Percentiles rank a stretch among this genome's conserved stretches.
These are phyloP conservation scores for Echiichthys vipera DNA, from an alignment of 2,797 vertebrate species.

Conservation along the genomic window DNA sequence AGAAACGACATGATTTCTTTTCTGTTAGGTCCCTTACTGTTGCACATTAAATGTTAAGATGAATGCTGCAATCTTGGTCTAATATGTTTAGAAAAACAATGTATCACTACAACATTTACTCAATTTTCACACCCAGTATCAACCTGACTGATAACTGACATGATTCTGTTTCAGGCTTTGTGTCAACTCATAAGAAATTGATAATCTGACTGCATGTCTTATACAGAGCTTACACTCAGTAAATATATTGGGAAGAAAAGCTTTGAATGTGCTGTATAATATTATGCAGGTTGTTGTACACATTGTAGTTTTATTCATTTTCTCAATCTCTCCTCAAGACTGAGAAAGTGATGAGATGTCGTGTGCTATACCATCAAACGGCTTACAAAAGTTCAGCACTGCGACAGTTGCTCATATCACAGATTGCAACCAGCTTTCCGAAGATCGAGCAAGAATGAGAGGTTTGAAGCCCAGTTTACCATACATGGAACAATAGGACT, in stretches of 20 bases:
- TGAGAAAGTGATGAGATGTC: conserved; percentile 21
- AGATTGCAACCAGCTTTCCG: conserved; percentile 43
- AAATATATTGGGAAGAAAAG: conserved; percentile 24
- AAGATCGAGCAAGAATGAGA: conserved; percentile 54
- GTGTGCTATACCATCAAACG: conserved; percentile 5
- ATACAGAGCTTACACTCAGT: conserved; percentile 12
- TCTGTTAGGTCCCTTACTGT: conserved; percentile 23
- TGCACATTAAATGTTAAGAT: conserved; percentile 45
- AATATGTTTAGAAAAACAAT: conserved; percentile 55
- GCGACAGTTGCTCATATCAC: conserved; percentile 33
- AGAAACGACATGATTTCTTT: conserved; percentile 1
- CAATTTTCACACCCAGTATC: conserved; percentile 52
- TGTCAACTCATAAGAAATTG: conserved; percentile 26
- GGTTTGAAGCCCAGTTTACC: conserved; percentile 70
- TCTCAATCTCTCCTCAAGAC: conserved; percentile 6
- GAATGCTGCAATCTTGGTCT: conserved; percentile 46
- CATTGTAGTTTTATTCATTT: conserved; percentile 16
- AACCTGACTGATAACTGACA: conserved; percentile 75
- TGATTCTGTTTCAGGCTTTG: conserved; percentile 39
- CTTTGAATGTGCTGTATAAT: conserved; percentile 1
- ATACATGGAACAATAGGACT: conserved; percentile 73
- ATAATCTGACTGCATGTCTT: conserved; percentile 22
- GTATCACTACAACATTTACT: conserved; percentile 54
- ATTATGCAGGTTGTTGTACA: conserved; percentile 5
- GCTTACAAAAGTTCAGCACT: conserved; percentile 21